Base-by-base conservation (phyloP, 2,113 vertebrate genomes). In the Xiphophorus hellerii region DNA sequence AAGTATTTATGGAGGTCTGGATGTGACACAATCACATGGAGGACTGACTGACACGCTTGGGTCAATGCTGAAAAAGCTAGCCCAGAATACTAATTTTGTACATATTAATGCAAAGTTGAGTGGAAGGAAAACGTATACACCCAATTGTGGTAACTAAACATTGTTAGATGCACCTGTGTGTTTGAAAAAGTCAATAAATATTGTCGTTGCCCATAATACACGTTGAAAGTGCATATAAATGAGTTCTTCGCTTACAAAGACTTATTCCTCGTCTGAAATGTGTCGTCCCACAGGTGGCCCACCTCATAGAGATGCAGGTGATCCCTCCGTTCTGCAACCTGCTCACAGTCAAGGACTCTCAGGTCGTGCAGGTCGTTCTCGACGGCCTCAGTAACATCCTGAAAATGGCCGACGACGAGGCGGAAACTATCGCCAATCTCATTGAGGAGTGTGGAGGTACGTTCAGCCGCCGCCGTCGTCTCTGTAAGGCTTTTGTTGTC, bases 341-440 rank as follows among this genome's bases (percentile, higher is more conserved):
- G 92, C 95, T 99, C 90, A 98, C 94, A 48, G 98, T 99, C 92
- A 99, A 99, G 94, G 98, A 99, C 28, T 96, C 97, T 60, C 98
- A 99, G 84, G 98, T 99, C 72, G 98, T 99, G 73, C 98, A 99
- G 89, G 98, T 99, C 51, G 98, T 99, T 81, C 94, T 99, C 54
- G 98, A 99, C 66, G 98, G 98, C 78, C 95, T 99, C 91, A 99
- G 97, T 96, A 99, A 99, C 95, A 99, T 99, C 94, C 96, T 99
- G 80, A 99, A 99, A 95, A 99, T 99, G 98, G 97, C 97, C 33
- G 98, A 99, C 79, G 98, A 99, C 28, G 97, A 99, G 91, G 96
- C 97, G 0, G 98, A 99, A 94, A 98, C 96, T 70, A 97, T 99
- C 86, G 97, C 98, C 93, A 99, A 96, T 83, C 96, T 99, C 89